Conservation (phyloP, 1,140 invertebrate species). For the Heliothis virescens region DNA sequence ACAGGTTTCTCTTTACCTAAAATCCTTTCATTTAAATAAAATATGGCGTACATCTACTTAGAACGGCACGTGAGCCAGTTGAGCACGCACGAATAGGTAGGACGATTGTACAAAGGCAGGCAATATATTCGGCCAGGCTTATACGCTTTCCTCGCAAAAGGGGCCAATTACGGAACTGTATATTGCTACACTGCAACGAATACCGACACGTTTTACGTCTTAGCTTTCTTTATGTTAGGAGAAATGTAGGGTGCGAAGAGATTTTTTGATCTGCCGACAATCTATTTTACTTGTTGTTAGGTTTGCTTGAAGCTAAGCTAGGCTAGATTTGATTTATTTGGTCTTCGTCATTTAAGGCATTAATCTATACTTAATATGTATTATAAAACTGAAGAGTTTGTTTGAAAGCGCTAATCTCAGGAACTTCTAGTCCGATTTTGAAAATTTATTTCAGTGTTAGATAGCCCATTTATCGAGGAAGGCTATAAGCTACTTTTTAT, state of each 20-base stretch:
- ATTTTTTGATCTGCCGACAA: neutral
- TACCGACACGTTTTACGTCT: neutral
- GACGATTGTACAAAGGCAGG: neutral
- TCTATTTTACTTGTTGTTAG: too few species aligned
- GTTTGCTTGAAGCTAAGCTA: too few species aligned
- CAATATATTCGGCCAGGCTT: constrained; percentile 18
- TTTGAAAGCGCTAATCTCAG: too few species aligned
- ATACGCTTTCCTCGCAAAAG: constrained; percentile 1
- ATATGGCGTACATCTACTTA: neutral
- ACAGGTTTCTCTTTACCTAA: too few species aligned
- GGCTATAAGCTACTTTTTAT: too few species aligned
- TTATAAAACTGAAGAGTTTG: too few species aligned
- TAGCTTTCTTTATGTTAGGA: neutral
- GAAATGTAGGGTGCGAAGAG: neutral
- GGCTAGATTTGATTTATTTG: too few species aligned
- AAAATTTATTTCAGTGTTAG: too few species aligned
- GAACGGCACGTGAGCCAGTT: neutral
- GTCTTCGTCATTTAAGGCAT: too few species aligned
- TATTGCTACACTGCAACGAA: constrained; percentile 6
- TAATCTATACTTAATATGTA: too few species aligned
- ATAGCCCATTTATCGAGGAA: too few species aligned
- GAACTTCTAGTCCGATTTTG: too few species aligned
- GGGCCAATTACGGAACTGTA: constrained; percentile 9
- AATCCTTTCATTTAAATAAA: neutral
- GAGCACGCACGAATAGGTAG: neutral